Base-by-base conservation (phyloP, 30 jellyfish, hydroid and myxozoan genomes). In the Phacellophora camtschatica region DNA sequence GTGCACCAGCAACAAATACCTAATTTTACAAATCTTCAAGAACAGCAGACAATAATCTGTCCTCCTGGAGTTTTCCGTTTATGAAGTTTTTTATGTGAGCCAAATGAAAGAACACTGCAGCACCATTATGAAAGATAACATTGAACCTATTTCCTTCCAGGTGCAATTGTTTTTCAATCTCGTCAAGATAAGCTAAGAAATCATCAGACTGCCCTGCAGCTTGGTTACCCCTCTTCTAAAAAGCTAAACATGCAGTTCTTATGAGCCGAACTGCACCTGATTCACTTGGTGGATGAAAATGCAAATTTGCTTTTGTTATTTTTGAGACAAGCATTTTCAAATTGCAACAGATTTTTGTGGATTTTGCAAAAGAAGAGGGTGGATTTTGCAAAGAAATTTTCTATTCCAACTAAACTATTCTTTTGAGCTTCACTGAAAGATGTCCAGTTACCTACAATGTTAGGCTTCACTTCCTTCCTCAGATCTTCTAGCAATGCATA, bases 71-170 rank as follows among this genome's bases (percentile, higher is more conserved):
- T 29, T 49, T 41, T 23, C n/a, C 10, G 7, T 71, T 34, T 5
- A 71, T 71, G 33, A 71, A 71, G 50, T 43, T 24, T n/a, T 5
- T 20, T 12, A 71, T 74, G 12, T 46, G 42, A 10, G n/a, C 12
- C 9, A 11, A 33, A 31, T 74, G 87, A 34, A 4, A 34, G 59
- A 3, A 74, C 4, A 56, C 54, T 11, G 73, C 84, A 19, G 13
- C 85, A 6, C 55, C 79, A 71, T 71, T 71, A 22, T 71, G 37
- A 29, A 71, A 43, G 18, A 48, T 20, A 32, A 71, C 61, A 50
- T 71, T 71, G 74, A 71, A 71, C 53, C 85, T 6, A 51, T 71
- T 71, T 41, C 85, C 85, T 25, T 71, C 54, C 10, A 50, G 22
- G 10, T 71, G 31, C 54, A 27, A 48, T 3, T 7, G 30, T 12